Percentiles rank a stretch among this genome's conserved stretches.
phyloP scores from a whole-genome alignment of 1,140 invertebrate genomes.

The Drosophila sp. region DNA sequence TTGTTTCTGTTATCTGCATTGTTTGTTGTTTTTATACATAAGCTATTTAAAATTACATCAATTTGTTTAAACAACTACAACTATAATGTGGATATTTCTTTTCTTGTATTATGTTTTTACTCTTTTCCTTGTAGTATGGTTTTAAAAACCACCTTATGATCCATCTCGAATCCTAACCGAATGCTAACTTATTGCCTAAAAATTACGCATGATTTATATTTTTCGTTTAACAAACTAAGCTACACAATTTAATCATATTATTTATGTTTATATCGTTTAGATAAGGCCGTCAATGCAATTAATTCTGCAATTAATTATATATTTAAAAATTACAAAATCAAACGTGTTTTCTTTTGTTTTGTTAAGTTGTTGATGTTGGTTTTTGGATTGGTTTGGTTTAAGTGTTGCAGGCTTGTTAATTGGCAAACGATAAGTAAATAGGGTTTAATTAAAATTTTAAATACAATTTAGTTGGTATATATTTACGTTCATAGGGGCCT shows the following conservation, averaged over 20 bases:
- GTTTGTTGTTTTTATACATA: conserved; percentile 38
- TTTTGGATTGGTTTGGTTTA: conserved; percentile 80
- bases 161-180: conserved; percentile 36
- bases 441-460: conserved; percentile 44
- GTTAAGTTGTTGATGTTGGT: conserved; percentile 35
- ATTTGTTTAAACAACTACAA: conserved; percentile 70
- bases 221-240: conserved; percentile 80
- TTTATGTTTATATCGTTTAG: conserved; percentile 75
- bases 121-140: conserved; percentile 50
- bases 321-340: conserved; percentile 68
- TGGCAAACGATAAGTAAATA: conserved; percentile 58
- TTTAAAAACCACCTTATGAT: conserved; percentile 68
- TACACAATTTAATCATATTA: conserved; percentile 71
- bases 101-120: conserved; percentile 22
- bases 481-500: conserved; percentile 28
- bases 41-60: conserved; percentile 64
- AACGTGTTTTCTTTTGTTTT: conserved; percentile 43
- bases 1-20: conserved; percentile 28
- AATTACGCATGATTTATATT: conserved; percentile 55
- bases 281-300: conserved; percentile 81
- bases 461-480: conserved; percentile 54
- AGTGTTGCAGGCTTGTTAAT: conserved; percentile 69
- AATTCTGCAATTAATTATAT: conserved; percentile 71
- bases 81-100: conserved; percentile 59
- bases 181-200: conserved; percentile 54